phyloP scores from a whole-genome alignment of 1,140 invertebrate species.

The Drosophila sucinea region DNA sequence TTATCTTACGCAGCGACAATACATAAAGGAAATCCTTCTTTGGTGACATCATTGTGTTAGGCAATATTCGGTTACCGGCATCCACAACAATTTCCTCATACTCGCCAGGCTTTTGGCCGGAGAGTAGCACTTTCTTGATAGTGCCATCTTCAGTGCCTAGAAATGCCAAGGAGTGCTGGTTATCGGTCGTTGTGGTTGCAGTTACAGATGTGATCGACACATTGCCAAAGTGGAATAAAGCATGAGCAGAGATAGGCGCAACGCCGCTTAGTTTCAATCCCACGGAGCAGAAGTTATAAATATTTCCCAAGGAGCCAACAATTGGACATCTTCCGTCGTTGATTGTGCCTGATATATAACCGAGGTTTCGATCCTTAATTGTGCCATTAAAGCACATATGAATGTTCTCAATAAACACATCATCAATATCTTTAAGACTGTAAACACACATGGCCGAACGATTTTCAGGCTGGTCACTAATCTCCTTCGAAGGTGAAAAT shows the following conservation, averaged over 20 bases:
- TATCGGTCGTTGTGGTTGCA: conserved; percentile 88
- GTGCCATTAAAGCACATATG: conserved; percentile 98
- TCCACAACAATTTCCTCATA: conserved; percentile 92
- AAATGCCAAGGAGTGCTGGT: conserved; percentile 95
- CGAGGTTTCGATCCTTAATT: conserved; percentile 94
- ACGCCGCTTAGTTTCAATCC: conserved; percentile 96
- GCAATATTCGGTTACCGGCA: conserved; percentile 89
- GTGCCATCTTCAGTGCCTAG: conserved; percentile 91
- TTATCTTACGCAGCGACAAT: conserved; percentile 89
- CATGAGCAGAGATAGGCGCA: conserved; percentile 89
- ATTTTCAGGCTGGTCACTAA: conserved; percentile 89
- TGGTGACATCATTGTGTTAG: conserved; percentile 92
- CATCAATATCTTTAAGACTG: conserved; percentile 94
- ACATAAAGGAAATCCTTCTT: conserved; percentile 90
- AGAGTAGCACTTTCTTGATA: conserved; percentile 91
- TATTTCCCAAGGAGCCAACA: conserved; percentile 93
- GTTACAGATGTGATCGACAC: conserved; percentile 92
- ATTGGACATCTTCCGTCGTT: conserved; percentile 94
- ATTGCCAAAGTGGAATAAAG: conserved; percentile 91
- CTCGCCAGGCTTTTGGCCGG: conserved; percentile 87
- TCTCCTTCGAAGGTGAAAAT: conserved; percentile 93
- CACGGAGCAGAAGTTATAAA: conserved; percentile 95
- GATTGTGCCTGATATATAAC: conserved; percentile 95
- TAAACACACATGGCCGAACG: conserved; percentile 94
- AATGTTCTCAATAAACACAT: conserved; percentile 97